Evolutionary conservation across 2,888 invertebrate genomes (phyloP).

Genomic region (Eupithecia dodoneata): DNA sequence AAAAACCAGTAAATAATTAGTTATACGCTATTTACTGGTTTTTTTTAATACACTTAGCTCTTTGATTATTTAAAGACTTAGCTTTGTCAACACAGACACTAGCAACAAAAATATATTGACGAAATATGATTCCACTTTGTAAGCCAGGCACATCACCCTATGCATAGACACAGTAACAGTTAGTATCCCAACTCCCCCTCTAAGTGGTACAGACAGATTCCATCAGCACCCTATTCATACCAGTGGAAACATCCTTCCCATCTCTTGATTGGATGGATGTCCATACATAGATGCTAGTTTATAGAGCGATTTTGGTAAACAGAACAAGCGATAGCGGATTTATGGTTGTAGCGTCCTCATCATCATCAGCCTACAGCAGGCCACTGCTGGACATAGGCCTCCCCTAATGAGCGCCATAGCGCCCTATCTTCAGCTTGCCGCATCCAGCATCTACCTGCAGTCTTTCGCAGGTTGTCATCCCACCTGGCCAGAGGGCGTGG

Average conservation of each 20-base stretch:
- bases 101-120: background rate
- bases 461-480: too few species aligned
- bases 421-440: too few species aligned
- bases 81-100: background rate
- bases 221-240: slow-evolving; percentile 1
- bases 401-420: too few species aligned
- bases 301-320: background rate
- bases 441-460: too few species aligned
- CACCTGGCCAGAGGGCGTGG: too few species aligned
- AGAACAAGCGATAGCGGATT: background rate
- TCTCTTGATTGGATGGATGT: background rate
- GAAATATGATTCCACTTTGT: background rate
- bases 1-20: too few species aligned
- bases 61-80: too few species aligned
- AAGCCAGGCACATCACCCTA: background rate
- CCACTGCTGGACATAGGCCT: too few species aligned
- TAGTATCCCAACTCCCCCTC: background rate
- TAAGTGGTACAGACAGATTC: background rate
- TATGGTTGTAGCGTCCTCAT: too few species aligned
- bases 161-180: background rate
- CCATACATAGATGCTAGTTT: background rate
- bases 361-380: too few species aligned
- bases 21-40: too few species aligned
- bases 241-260: background rate
- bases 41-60: too few species aligned